Conservation (phyloP, 2,113 vertebrate genomes). For the Coryphaenoides rupestris region DNA sequence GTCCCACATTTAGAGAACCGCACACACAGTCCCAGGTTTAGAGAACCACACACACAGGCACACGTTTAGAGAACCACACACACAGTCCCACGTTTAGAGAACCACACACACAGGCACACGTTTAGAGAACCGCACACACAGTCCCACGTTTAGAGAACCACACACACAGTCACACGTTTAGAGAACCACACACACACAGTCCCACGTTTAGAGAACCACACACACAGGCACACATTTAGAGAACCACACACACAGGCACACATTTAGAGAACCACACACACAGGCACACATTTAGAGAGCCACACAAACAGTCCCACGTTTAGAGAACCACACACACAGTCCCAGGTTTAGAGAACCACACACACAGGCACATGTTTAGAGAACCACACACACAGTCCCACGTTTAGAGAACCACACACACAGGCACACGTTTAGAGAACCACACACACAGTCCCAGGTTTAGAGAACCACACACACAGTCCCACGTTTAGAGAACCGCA, state of each 20-base stretch:
- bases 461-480: no score
- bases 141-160: no score
- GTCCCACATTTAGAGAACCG: not conserved
- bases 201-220: not conserved
- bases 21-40: not conserved
- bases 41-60: not conserved
- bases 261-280: no score
- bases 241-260: not conserved
- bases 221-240: not conserved
- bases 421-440: not conserved
- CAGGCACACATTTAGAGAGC: no score
- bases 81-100: not conserved
- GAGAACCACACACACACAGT: not conserved
- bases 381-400: not conserved
- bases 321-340: not conserved
- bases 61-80: not conserved
- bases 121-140: slow-evolving; percentile 4
- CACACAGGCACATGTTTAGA: no score
- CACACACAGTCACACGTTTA: not conserved
- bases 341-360: not conserved
- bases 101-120: not conserved
- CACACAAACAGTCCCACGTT: not conserved
- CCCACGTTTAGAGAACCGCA: no score
- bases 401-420: not conserved
- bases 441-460: slow-evolving; percentile 10